Conservation (phyloP, 2,113 vertebrate genomes). For the Mormyrus iriodes region DNA sequence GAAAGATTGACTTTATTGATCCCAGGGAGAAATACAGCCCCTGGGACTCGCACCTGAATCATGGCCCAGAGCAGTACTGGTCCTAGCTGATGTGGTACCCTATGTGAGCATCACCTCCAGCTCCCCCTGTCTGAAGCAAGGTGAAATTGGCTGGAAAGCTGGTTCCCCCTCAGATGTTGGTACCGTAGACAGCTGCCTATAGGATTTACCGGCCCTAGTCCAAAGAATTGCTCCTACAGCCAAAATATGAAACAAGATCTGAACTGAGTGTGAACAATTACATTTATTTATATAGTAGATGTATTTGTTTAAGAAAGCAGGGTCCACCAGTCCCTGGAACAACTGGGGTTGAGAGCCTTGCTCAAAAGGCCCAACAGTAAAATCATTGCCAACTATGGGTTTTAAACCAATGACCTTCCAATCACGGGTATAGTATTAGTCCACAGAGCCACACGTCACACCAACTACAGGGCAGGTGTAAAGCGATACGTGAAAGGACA, state of each 20-base stretch:
- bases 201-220: no score
- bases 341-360: no score
- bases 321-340: background rate
- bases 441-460: no score
- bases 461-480: no score
- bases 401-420: no score
- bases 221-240: background rate
- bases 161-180: background rate
- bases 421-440: no score
- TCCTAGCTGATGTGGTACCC: background rate
- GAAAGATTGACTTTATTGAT: background rate
- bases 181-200: no score
- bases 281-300: background rate
- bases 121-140: background rate
- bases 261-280: background rate
- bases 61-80: background rate
- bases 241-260: background rate
- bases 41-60: background rate
- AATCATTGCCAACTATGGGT: no score
- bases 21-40: background rate
- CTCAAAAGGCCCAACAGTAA: no score
- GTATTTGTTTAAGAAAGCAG: no score
- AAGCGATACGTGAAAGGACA: no score
- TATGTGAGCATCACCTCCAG: background rate
- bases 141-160: background rate